A percentile compares a stretch with the other conserved stretches of the same genome.
Evolutionary conservation across 2,888 invertebrate species (phyloP).

Genomic region (Heliconius sara): DNA sequence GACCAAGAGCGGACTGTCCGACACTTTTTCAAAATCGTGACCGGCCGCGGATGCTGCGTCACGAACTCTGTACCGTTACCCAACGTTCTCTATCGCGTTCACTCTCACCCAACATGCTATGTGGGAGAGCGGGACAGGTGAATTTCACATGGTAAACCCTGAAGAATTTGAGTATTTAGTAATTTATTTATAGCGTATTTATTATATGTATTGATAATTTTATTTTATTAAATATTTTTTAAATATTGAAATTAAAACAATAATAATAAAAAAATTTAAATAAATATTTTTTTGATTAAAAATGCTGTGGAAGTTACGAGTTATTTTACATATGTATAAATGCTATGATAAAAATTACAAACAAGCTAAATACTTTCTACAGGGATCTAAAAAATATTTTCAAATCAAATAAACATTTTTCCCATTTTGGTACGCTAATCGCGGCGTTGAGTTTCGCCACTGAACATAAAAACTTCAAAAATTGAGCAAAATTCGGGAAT

Average conservation of each 20-base stretch:
- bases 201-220: conserved; percentile 21
- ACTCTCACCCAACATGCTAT: conserved; percentile 54
- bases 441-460: not conserved
- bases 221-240: not conserved
- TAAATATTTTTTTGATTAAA: not conserved
- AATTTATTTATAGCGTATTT: conserved; percentile 30
- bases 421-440: not conserved
- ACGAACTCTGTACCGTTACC: conserved; percentile 79
- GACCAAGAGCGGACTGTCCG: conserved; percentile 66
- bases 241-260: not conserved
- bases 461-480: not conserved
- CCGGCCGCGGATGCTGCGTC: conserved; percentile 73
- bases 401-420: not conserved
- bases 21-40: conserved; percentile 84
- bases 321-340: not conserved
- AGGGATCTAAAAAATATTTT: no score
- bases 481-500: not conserved
- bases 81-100: conserved; percentile 60
- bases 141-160: conserved; percentile 41
- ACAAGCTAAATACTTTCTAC: no score
- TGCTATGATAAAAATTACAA: not conserved
- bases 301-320: no score
- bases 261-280: not conserved
- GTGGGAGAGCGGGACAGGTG: conserved; percentile 60
- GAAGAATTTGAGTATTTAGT: conserved; percentile 40